These are phyloP conservation scores for Gymnosoma rotundatum DNA, from an alignment of 2,888 invertebrate genomes.

Conservation along the genomic window DNA sequence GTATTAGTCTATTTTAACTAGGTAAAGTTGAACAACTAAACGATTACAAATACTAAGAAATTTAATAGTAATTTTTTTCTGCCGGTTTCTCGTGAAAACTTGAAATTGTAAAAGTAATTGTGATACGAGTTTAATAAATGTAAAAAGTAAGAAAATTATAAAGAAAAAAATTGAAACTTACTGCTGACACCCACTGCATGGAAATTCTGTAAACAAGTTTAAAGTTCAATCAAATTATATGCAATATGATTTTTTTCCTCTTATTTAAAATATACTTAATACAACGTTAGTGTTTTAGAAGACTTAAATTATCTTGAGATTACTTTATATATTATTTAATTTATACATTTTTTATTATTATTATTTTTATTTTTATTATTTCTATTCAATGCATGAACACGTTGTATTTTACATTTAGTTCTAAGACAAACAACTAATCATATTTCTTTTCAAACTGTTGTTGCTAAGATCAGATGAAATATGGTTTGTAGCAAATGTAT, in stretches of 20 bases:
- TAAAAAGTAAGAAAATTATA: not conserved
- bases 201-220: conserved; percentile 33
- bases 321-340: conserved; percentile 45
- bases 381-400: not conserved
- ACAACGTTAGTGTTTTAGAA: not conserved
- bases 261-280: not conserved
- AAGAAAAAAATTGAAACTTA: not conserved
- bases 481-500: not conserved
- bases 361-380: conserved; percentile 14
- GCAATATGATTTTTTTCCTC: conserved; percentile 6
- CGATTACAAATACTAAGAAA: conserved; percentile 5
- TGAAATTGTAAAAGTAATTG: conserved; percentile 47
- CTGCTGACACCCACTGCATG: conserved; percentile 52
- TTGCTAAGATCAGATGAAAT: conserved; percentile 16
- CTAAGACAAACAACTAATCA: conserved; percentile 15
- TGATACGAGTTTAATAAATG: conserved; percentile 35
- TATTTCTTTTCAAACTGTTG: conserved; percentile 1
- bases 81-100: conserved; percentile 27
- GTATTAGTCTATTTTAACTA: conserved; percentile 55
- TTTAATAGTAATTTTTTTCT: not conserved
- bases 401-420: conserved; percentile 11
- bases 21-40: conserved; percentile 57
- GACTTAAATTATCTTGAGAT: conserved; percentile 30
- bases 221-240: conserved; percentile 45
- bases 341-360: conserved; percentile 16